These are phyloP conservation scores for Drepana falcataria DNA, from an alignment of 2,888 invertebrate genomes.

Conservation along the genomic window DNA sequence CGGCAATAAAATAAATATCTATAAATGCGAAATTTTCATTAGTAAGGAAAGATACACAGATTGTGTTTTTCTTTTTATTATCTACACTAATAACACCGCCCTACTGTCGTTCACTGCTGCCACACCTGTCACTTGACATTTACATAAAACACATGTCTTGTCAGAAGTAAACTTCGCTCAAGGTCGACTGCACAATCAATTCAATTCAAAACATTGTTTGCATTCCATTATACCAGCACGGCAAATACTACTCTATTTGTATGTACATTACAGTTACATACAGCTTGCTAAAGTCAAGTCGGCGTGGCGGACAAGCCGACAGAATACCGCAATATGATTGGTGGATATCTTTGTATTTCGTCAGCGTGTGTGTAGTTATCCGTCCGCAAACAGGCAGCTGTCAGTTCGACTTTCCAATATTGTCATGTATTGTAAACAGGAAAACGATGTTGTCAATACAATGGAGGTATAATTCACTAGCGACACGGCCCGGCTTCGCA, in stretches of 20 bases:
- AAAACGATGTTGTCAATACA: too few species aligned
- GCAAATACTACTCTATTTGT: neutral
- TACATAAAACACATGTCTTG: constrained; percentile 8
- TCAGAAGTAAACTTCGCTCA: constrained; percentile 21
- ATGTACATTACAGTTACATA: constrained; percentile 10
- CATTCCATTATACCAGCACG: constrained; percentile 9
- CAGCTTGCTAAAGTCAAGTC: constrained; percentile 11
- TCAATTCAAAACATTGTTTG: constrained; percentile 13
- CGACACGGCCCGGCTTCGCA: too few species aligned
- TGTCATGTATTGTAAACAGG: too few species aligned
- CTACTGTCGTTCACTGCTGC: constrained; percentile 6
- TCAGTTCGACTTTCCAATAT: too few species aligned
- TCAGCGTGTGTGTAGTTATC: too few species aligned
- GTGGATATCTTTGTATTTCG: constrained; percentile 6
- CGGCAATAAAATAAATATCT: too few species aligned
- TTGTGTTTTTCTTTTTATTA: too few species aligned
- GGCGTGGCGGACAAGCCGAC: constrained; percentile 42
- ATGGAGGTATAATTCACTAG: too few species aligned
- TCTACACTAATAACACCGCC: too few species aligned
- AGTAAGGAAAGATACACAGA: too few species aligned
- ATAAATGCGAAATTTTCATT: too few species aligned
- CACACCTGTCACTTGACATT: constrained; percentile 14
- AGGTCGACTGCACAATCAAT: constrained; percentile 14
- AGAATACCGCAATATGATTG: constrained; percentile 28
- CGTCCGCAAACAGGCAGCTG: too few species aligned